Evolutionary conservation across 2,797 vertebrate genomes (phyloP).

Genomic region (Fundulus diaphanus): DNA sequence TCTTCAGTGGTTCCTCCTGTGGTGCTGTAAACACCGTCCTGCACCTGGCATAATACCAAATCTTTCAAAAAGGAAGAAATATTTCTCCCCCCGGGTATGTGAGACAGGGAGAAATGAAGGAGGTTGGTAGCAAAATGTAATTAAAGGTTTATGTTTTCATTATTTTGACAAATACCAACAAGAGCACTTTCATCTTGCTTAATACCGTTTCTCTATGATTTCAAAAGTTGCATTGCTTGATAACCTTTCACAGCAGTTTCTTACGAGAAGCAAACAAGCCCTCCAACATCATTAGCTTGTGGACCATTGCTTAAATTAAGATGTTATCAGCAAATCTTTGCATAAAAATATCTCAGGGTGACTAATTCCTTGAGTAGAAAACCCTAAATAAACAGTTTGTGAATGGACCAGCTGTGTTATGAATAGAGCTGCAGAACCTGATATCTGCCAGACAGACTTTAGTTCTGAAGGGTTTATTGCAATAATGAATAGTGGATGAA

Average conservation of each 20-base stretch:
- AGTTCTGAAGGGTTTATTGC: no score
- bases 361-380: slow-evolving; percentile 16
- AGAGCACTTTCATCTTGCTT: background rate
- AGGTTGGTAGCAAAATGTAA: background rate
- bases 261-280: background rate
- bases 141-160: background rate
- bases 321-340: background rate
- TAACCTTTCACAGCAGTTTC: background rate
- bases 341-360: slow-evolving; percentile 13
- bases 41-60: background rate
- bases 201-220: background rate
- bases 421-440: no score
- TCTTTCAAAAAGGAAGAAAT: background rate
- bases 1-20: background rate
- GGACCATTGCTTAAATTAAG: no score
- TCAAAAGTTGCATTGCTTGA: background rate
- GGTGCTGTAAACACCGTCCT: background rate
- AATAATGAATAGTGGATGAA: no score
- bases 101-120: background rate
- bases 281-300: background rate
- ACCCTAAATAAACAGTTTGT: background rate
- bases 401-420: slow-evolving; percentile 12
- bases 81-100: background rate
- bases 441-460: no score
- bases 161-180: background rate